These are phyloP conservation scores for Tichodroma muraria DNA, from an alignment of 2,113 vertebrate species.

Conservation along the genomic window DNA sequence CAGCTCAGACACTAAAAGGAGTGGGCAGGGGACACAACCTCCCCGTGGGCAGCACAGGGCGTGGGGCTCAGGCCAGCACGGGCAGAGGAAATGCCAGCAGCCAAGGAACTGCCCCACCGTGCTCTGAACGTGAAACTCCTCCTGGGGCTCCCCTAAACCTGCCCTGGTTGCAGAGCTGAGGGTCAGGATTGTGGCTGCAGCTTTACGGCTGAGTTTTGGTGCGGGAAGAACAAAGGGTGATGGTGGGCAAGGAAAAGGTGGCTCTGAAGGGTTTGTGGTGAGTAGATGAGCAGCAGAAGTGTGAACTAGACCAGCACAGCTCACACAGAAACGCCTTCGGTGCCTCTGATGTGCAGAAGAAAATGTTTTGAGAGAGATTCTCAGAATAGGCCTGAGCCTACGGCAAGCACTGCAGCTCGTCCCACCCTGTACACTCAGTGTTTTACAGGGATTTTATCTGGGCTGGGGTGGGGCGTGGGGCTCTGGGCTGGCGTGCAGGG, in stretches of 20 bases:
- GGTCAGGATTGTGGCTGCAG: fast-evolving
- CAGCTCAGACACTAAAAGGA: neutral
- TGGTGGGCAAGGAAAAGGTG: neutral
- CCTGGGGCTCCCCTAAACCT: neutral
- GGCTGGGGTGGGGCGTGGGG: too few species aligned
- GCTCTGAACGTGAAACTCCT: neutral
- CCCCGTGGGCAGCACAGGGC: neutral
- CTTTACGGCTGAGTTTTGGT: fast-evolving
- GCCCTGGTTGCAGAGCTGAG: neutral
- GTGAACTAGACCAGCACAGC: neutral
- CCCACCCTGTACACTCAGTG: neutral
- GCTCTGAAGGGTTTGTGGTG: neutral
- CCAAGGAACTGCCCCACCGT: fast-evolving
- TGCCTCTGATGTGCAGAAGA: neutral
- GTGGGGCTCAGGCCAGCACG: fast-evolving
- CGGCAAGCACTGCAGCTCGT: fast-evolving
- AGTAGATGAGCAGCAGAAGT: neutral
- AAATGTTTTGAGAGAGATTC: neutral
- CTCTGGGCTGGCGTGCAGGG: neutral
- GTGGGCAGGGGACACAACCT: neutral
- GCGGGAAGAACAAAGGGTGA: neutral
- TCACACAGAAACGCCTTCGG: neutral
- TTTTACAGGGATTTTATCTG: neutral
- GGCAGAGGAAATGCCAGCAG: neutral
- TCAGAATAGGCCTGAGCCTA: neutral